phyloP scores from a whole-genome alignment of 2,888 invertebrate species.

The Drosophila ezoana region DNA sequence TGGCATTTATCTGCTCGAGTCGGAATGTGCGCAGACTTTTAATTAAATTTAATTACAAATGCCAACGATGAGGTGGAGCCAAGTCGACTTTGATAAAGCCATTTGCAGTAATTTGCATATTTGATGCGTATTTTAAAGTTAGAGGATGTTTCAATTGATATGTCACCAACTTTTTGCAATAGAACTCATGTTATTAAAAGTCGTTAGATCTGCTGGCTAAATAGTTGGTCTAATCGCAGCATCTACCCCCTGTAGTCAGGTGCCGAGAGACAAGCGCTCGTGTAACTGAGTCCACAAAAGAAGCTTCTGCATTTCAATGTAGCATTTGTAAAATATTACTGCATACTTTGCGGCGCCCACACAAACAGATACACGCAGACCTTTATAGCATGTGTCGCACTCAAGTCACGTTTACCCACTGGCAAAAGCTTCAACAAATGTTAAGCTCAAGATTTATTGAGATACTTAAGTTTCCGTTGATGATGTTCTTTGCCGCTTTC shows the following conservation, averaged over 20 bases:
- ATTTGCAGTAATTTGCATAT: constrained; percentile 58
- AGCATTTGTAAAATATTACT: constrained; percentile 64
- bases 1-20: constrained; percentile 58
- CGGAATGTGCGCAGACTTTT: constrained; percentile 70
- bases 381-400: constrained; percentile 67
- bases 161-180: constrained; percentile 20
- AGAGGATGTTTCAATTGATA: constrained; percentile 45
- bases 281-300: constrained; percentile 52
- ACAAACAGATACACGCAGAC: constrained; percentile 23
- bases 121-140: constrained; percentile 37
- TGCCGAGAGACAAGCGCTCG: constrained; percentile 23
- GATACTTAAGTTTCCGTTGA: constrained; percentile 73
- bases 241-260: constrained; percentile 24
- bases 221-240: constrained; percentile 34
- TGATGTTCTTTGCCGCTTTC: constrained; percentile 42
- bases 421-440: constrained; percentile 72
- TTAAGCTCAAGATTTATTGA: constrained; percentile 75
- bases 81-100: constrained; percentile 55
- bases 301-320: constrained; percentile 61
- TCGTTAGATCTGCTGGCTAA: constrained; percentile 17
- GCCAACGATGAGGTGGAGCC: constrained; percentile 47
- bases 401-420: constrained; percentile 69
- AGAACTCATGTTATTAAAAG: constrained; percentile 42
- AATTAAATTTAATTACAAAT: constrained; percentile 77
- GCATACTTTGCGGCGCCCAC: constrained; percentile 47